phyloP scores from a whole-genome alignment of 1,140 invertebrate species.

The Danaus melanippus region DNA sequence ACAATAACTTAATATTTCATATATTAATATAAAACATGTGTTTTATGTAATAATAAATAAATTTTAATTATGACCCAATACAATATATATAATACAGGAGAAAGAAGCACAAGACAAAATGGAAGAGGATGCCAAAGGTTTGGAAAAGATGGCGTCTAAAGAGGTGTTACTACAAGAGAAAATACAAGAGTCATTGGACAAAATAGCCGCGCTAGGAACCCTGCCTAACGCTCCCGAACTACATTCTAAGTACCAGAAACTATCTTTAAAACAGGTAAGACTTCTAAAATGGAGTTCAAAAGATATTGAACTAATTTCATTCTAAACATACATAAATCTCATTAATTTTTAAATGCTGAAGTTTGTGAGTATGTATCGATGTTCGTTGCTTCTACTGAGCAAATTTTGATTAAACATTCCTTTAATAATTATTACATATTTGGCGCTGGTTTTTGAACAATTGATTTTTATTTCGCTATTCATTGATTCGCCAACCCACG shows the following conservation, averaged over 20 bases:
- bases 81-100: constrained; percentile 70
- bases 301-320: too few relatives aligned
- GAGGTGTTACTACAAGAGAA: constrained; percentile 95
- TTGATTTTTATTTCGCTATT: too few relatives aligned
- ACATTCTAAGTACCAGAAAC: constrained; percentile 91
- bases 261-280: constrained; percentile 86
- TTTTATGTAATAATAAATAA: background rate
- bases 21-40: background rate
- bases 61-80: too few relatives aligned
- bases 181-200: constrained; percentile 95
- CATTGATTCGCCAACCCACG: too few relatives aligned
- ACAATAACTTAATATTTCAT: background rate
- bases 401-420: too few relatives aligned
- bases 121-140: constrained; percentile 95
- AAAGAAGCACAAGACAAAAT: constrained; percentile 97
- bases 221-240: constrained; percentile 89
- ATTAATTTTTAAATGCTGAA: too few relatives aligned
- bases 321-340: too few relatives aligned
- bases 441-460: too few relatives aligned
- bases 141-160: constrained; percentile 97
- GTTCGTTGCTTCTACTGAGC: too few relatives aligned
- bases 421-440: too few relatives aligned
- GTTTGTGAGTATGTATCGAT: too few relatives aligned
- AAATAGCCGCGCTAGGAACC: constrained; percentile 94
- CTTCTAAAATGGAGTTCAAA: too few relatives aligned